phyloP scores from a whole-genome alignment of 2,888 invertebrate species.

The Tiliacea aurago region DNA sequence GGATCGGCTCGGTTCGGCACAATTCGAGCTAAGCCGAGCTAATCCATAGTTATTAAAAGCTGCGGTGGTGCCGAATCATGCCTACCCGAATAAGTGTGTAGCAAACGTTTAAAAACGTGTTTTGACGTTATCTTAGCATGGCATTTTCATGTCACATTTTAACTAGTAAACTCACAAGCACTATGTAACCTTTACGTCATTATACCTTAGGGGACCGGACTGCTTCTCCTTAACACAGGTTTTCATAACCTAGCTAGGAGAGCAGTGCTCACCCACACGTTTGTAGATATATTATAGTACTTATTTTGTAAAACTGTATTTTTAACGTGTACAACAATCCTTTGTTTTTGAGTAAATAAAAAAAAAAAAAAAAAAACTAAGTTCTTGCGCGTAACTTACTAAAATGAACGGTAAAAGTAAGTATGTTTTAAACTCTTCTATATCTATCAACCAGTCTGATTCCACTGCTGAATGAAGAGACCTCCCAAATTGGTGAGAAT shows the following conservation, averaged over 20 bases:
- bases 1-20: background rate
- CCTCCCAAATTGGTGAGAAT: background rate
- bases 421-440: conserved; percentile 40
- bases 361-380: too few relatives aligned
- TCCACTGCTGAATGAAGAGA: conserved; percentile 29
- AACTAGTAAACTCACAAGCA: too few relatives aligned
- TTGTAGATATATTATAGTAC: too few relatives aligned
- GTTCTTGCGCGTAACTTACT: conserved; percentile 7
- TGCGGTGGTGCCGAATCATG: background rate
- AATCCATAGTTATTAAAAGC: background rate
- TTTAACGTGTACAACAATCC: too few relatives aligned
- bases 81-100: background rate
- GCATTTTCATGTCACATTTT: conserved; percentile 2
- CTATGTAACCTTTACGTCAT: too few relatives aligned
- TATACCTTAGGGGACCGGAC: too few relatives aligned
- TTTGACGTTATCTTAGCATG: background rate
- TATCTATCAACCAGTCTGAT: conserved; percentile 9
- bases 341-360: too few relatives aligned
- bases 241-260: too few relatives aligned
- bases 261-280: too few relatives aligned
- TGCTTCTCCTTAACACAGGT: too few relatives aligned
- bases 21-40: background rate
- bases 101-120: background rate
- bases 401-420: conserved; percentile 34
- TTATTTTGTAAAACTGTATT: too few relatives aligned